Evolutionary conservation across 2,888 invertebrate species (phyloP), one percentile per base, ranked within the genome.

Genomic region (Drosophila kuntzei): DNA sequence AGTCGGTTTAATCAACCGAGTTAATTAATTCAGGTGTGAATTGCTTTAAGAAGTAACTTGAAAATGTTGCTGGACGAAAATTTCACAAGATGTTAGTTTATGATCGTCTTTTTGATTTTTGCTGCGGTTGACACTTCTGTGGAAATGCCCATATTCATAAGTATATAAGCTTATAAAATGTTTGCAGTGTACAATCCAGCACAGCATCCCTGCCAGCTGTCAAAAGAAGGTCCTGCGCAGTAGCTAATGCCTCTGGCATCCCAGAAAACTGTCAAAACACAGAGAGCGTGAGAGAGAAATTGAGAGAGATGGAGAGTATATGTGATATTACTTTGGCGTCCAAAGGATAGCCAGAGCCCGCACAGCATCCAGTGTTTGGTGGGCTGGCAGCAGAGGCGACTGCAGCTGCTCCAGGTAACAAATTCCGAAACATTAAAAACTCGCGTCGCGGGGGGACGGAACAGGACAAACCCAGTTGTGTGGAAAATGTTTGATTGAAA

Each of bases 131-230:
- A n/a, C n/a, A n/a, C n/a, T n/a, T n/a, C n/a, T n/a, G n/a, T n/a
- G n/a, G n/a, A n/a, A 25, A 25, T 25, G 3, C 25, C 5, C 22
- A 22, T 5, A 22, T 22, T 22, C 3, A 22, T 3, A 5, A 22
- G 7, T 0, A 63, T 41, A 12, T 14, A 46, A 32, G 0, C 6
- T n/a, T 7, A 32, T 9, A 36, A 6, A 18, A 2, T 37, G 14
- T 14, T n/a, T 39, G 0, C 62, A 32, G 66, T 75, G 70, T 22
- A 65, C 1, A n/a, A 14, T 0, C 1, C 20, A 3, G 1, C 11
- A 44, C 71, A 85, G 87, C 82, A 82, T 86, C 83, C 83, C 83
- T 84, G 88, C 63, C 63, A 66, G 16, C 73, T 77, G 71, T 79
- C 71, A 69, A 54, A 44, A 36, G 18, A 50, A 1, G 9, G 29